phyloP scores from a whole-genome alignment of 2,113 vertebrate genomes.

The Centropus bengalensis region DNA sequence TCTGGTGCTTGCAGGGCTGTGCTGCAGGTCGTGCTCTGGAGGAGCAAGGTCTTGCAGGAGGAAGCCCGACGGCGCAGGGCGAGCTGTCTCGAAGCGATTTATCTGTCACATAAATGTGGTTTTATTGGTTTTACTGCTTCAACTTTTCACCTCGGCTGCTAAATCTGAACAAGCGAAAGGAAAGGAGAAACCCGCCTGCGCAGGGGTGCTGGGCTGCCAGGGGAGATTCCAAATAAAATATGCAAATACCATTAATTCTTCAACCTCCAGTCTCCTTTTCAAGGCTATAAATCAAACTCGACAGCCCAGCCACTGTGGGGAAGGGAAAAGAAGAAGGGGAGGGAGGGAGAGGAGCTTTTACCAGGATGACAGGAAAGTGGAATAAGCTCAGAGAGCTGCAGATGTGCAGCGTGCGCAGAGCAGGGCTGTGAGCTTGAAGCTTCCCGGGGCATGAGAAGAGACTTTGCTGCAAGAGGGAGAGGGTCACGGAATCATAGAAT shows the following conservation, averaged over 20 bases:
- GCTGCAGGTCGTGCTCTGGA: not conserved
- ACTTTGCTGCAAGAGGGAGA: not conserved
- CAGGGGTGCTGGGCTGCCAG: not conserved
- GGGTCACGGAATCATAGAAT: too few relatives aligned
- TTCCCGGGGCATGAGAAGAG: fast-evolving
- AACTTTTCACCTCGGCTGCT: conserved; percentile 77
- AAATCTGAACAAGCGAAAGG: conserved; percentile 5
- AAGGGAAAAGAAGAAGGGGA: not conserved
- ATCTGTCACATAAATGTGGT: conserved; percentile 71
- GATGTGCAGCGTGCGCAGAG: not conserved
- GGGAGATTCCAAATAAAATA: conserved; percentile 74
- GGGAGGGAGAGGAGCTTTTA: not conserved
- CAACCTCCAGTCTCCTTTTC: conserved; percentile 46
- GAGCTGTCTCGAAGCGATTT: conserved; percentile 30
- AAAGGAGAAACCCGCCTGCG: not conserved
- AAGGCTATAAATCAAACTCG: conserved; percentile 68
- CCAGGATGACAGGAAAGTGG: not conserved
- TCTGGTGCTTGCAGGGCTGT: not conserved
- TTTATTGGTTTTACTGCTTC: conserved; percentile 74
- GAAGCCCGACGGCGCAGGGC: conserved; percentile 11
- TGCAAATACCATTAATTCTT: conserved; percentile 75
- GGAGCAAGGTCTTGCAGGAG: not conserved
- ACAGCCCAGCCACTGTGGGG: conserved; percentile 18
- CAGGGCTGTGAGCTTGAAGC: not conserved
- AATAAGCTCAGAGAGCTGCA: not conserved